Conservation (phyloP, 2,888 invertebrate genomes). For the Mamestra brassicae region DNA sequence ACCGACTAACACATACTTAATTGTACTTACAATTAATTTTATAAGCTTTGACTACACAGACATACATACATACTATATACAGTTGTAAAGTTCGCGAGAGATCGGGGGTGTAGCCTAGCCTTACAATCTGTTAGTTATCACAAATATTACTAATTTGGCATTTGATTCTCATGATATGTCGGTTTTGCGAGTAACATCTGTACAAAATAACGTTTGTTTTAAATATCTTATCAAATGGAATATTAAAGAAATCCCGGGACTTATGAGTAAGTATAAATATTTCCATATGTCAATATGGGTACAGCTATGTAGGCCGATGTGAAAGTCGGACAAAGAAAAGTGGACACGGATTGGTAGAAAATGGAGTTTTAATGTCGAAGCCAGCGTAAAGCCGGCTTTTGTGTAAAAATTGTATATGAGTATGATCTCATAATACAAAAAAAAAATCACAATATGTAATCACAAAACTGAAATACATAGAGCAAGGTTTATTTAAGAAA, state of each 20-base stretch:
- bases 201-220: slow-evolving; percentile 43
- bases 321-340: slow-evolving; percentile 38
- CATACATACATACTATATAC: slow-evolving; percentile 46
- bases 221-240: slow-evolving; percentile 50
- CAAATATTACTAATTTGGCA: slow-evolving; percentile 64
- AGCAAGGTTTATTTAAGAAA: neutral
- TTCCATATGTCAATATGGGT: slow-evolving; percentile 28
- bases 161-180: slow-evolving; percentile 58
- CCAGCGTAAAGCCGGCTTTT: neutral
- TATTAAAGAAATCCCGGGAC: slow-evolving; percentile 42
- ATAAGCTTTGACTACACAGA: slow-evolving; percentile 51
- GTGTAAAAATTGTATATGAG: neutral
- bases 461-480: neutral
- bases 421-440: neutral
- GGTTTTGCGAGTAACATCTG: slow-evolving; percentile 22
- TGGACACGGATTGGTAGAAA: slow-evolving; percentile 29
- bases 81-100: slow-evolving; percentile 53
- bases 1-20: slow-evolving; percentile 43
- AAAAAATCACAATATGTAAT: neutral
- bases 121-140: slow-evolving; percentile 56
- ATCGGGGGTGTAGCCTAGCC: slow-evolving; percentile 57
- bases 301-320: slow-evolving; percentile 47
- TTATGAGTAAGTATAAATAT: slow-evolving; percentile 42
- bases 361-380: slow-evolving; percentile 24
- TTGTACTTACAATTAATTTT: slow-evolving; percentile 55